Base-by-base conservation (phyloP, 2,888 invertebrate genomes). In the Acanthococcus lagerstroemiae region DNA sequence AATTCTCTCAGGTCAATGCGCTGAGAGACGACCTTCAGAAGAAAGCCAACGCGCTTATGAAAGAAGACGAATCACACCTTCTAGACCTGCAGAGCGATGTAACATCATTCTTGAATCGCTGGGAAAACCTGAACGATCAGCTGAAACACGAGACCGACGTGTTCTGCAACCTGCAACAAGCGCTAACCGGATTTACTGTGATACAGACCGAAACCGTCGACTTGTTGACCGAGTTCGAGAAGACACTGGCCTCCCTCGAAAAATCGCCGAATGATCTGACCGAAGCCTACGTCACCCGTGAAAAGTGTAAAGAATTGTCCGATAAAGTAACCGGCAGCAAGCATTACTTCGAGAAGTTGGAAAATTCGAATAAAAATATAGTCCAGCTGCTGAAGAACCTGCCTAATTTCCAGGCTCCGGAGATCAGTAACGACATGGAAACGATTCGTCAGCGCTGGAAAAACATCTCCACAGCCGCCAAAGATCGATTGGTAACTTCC, bases 321-420 rank as follows among this genome's bases (percentile, higher is more conserved):
- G 90, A 90, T 68, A 81, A 83, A 27, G 76, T 90, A 26, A 86
- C 87, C 73, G 86, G 87, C 71, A 84, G 85, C 1, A 90, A 89
- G 74, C 80, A 83, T 4, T 79, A 83, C 67, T 76, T 93, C 44
- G 91, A 92, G 72, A 86, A 86, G 74, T 84, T 89, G 77, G 88
- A 88, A 71, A 80, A 84, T 1, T 88, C 88, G 70, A 85, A 85
- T 24, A 85, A 87, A 72, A 82, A 84, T 1, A 78, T 90, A 17
- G 76, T 84, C 19, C 85, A 84, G 73, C 85, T 86, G 75, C 80
- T 87, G 0, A 84, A 86, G 22, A 79, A 82, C 21, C 78, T 88
- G 71, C 83, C 85, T 55, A 83, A 82, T 69, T 84, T 86, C 73
- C 83, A 86, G 54, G 76, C 78, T 0, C 78, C 79, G 50, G 72